Conservation (phyloP, 2,888 invertebrate species). For the Sarcophaga rosellei region DNA sequence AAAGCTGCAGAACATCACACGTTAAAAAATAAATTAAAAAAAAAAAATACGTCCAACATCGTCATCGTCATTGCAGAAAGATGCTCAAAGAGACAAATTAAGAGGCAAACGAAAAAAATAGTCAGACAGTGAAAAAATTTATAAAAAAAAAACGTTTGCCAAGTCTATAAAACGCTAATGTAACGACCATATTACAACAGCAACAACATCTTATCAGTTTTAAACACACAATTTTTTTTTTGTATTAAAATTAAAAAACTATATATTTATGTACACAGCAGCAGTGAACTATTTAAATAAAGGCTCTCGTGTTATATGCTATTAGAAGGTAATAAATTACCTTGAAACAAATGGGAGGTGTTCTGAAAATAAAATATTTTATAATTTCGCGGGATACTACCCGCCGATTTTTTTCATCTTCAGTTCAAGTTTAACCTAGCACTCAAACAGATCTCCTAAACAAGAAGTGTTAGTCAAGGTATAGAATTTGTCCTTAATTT, state of each 20-base stretch:
- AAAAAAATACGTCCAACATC: conserved; percentile 1
- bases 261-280: not conserved
- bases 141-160: conserved; percentile 37
- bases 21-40: conserved; percentile 56
- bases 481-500: too few relatives aligned
- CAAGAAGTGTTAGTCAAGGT: too few relatives aligned
- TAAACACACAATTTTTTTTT: not conserved
- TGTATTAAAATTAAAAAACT: not conserved
- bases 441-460: too few relatives aligned
- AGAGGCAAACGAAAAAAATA: conserved; percentile 7
- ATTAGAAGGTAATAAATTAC: too few relatives aligned
- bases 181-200: conserved; percentile 49
- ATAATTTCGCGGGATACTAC: too few relatives aligned
- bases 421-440: too few relatives aligned
- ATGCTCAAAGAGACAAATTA: conserved; percentile 27
- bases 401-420: too few relatives aligned
- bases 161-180: conserved; percentile 58
- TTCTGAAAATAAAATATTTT: too few relatives aligned
- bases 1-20: conserved; percentile 50
- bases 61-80: conserved; percentile 27
- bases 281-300: not conserved
- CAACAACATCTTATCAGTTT: conserved; percentile 33
- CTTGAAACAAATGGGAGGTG: too few relatives aligned
- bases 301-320: too few relatives aligned
- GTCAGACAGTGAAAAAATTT: conserved; percentile 48